These are phyloP conservation scores for Prunella himalayana DNA, from an alignment of 2,113 vertebrate genomes.

Conservation along the genomic window DNA sequence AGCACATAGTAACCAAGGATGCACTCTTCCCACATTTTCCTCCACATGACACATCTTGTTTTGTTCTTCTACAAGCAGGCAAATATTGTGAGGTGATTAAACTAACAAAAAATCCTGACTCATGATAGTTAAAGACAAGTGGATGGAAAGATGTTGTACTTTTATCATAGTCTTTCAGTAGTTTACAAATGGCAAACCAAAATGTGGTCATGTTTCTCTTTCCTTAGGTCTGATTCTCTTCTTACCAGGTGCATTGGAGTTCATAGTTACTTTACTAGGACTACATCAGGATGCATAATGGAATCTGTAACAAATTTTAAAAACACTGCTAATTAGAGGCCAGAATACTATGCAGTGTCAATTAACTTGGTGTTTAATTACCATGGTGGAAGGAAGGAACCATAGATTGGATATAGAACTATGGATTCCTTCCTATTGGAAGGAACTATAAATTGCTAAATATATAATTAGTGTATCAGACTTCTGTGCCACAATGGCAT, in stretches of 20 bases:
- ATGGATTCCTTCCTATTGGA: too few species aligned
- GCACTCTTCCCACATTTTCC: not conserved
- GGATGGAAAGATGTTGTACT: not conserved
- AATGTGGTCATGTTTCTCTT: not conserved
- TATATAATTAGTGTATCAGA: conserved; percentile 20
- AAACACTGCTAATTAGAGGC: conserved; percentile 4
- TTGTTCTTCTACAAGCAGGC: not conserved
- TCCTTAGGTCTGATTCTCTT: not conserved
- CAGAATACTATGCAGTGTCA: not conserved
- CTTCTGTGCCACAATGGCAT: not conserved
- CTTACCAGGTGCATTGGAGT: not conserved
- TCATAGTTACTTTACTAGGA: not conserved
- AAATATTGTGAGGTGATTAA: not conserved
- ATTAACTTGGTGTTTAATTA: conserved; percentile 19
- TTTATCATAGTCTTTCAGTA: not conserved
- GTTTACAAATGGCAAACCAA: not conserved
- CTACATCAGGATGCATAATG: not conserved
- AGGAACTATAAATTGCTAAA: conserved; percentile 15
- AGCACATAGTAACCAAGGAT: not conserved
- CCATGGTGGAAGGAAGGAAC: too few species aligned
- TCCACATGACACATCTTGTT: not conserved
- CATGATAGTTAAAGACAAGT: not conserved
- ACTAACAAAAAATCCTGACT: not conserved
- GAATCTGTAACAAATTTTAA: not conserved
- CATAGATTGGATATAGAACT: too few species aligned